Conservation (phyloP, 2,888 invertebrate species). For the Nemapogon koenigi region DNA sequence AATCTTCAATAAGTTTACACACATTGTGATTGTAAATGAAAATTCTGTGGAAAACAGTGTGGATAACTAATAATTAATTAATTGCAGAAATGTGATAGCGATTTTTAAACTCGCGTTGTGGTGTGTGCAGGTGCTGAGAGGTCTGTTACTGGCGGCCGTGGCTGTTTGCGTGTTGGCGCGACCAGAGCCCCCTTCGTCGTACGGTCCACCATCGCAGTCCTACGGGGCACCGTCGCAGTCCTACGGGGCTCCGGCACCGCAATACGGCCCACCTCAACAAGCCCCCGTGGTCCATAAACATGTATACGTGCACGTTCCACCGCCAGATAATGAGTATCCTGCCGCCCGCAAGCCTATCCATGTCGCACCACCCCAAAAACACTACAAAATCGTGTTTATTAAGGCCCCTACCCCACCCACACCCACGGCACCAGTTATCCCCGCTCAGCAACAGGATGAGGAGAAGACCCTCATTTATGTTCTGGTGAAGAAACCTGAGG, state of each 20-base stretch:
- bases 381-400: conserved; percentile 86
- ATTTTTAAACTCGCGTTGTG: conserved; percentile 1
- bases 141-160: conserved; percentile 46
- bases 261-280: conserved; percentile 75
- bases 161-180: conserved; percentile 50
- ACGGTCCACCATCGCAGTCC: conserved; percentile 64
- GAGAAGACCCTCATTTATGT: conserved; percentile 90
- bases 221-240: conserved; percentile 40
- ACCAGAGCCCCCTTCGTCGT: conserved; percentile 64
- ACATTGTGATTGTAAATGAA: too few relatives aligned
- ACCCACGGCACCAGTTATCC: conserved; percentile 67
- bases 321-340: conserved; percentile 82
- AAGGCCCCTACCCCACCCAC: conserved; percentile 73
- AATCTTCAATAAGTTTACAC: too few relatives aligned
- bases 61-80: too few relatives aligned
- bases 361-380: conserved; percentile 73
- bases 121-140: conserved; percentile 48
- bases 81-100: too few relatives aligned
- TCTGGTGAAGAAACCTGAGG: conserved; percentile 87
- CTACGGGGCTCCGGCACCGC: conserved; percentile 64
- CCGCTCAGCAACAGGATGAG: conserved; percentile 81
- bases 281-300: conserved; percentile 87
- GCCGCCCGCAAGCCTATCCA: conserved; percentile 65
- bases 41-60: too few relatives aligned
- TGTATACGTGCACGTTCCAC: conserved; percentile 90